Evolutionary conservation across 2,888 invertebrate species (phyloP).

Genomic region (Scaptomyza tumidula): DNA sequence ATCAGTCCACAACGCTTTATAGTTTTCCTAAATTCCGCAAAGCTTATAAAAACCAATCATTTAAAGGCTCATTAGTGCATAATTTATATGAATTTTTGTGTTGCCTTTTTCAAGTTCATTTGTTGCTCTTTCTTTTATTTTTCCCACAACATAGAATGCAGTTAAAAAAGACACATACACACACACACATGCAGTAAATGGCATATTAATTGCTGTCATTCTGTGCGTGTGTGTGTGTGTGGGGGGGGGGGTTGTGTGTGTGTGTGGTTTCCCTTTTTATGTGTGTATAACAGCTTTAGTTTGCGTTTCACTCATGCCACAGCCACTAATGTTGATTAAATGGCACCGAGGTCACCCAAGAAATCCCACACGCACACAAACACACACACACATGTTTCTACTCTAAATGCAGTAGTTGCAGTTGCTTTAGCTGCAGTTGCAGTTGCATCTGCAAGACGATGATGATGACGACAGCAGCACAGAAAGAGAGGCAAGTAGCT

Average conservation of each 20-base stretch:
- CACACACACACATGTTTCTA: conserved; percentile 1
- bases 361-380: conserved; percentile 23
- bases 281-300: conserved; percentile 21
- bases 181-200: conserved; percentile 57
- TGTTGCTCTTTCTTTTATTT: conserved; percentile 19
- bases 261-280: conserved; percentile 11
- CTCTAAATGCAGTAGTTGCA: conserved; percentile 23
- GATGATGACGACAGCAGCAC: conserved; percentile 16
- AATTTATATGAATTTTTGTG: conserved; percentile 21
- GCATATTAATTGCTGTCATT: conserved; percentile 48
- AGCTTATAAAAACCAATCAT: conserved; percentile 48
- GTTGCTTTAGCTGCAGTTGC: conserved; percentile 1
- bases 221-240: conserved; percentile 1
- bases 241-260: background rate
- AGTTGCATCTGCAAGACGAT: conserved; percentile 20
- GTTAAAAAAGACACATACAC: conserved; percentile 26
- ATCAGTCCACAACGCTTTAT: conserved; percentile 4
- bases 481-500: conserved; percentile 26
- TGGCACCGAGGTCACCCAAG: conserved; percentile 61
- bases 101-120: conserved; percentile 62
- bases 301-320: conserved; percentile 24
- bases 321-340: conserved; percentile 78
- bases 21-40: background rate
- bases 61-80: conserved; percentile 58
- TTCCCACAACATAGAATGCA: conserved; percentile 25